Conservation (phyloP, 1,140 invertebrate species). For the Gerris buenoi region DNA sequence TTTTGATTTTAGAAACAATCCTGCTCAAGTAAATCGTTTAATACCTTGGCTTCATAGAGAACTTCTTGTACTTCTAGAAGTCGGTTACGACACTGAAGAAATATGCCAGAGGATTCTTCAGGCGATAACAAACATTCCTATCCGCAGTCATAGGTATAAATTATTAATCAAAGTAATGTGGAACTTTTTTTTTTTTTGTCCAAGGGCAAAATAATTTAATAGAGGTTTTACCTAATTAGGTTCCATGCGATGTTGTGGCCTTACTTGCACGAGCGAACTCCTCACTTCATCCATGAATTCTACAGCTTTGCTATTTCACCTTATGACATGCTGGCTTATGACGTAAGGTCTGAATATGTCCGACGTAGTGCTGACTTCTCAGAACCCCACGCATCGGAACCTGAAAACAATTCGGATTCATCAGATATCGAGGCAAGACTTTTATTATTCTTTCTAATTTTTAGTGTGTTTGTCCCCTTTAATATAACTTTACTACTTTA, state of each 20-base stretch:
- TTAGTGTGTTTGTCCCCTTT: no score
- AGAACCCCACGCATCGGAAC: background rate
- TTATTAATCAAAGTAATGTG: background rate
- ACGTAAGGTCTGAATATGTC: conserved; percentile 25
- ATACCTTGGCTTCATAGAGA: conserved; percentile 80
- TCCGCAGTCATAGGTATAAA: conserved; percentile 38
- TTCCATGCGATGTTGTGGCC: conserved; percentile 46
- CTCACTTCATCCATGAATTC: conserved; percentile 81
- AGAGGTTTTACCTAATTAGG: conserved; percentile 24
- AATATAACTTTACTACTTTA: no score
- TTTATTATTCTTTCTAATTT: background rate
- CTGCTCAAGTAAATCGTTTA: conserved; percentile 58
- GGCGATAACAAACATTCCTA: conserved; percentile 48
- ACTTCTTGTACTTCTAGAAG: conserved; percentile 49
- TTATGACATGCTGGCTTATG: conserved; percentile 65
- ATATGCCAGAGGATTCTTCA: conserved; percentile 51
- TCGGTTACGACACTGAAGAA: conserved; percentile 36
- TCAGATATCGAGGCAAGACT: conserved; percentile 5
- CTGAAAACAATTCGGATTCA: background rate
- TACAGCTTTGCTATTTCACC: conserved; percentile 70
- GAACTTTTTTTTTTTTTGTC: background rate
- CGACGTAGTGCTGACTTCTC: background rate
- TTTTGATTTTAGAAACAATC: conserved; percentile 48
- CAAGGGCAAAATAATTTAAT: background rate
- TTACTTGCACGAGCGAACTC: conserved; percentile 42